Conservation (phyloP, 2,888 invertebrate species). For the Ceriagrion tenellum region DNA sequence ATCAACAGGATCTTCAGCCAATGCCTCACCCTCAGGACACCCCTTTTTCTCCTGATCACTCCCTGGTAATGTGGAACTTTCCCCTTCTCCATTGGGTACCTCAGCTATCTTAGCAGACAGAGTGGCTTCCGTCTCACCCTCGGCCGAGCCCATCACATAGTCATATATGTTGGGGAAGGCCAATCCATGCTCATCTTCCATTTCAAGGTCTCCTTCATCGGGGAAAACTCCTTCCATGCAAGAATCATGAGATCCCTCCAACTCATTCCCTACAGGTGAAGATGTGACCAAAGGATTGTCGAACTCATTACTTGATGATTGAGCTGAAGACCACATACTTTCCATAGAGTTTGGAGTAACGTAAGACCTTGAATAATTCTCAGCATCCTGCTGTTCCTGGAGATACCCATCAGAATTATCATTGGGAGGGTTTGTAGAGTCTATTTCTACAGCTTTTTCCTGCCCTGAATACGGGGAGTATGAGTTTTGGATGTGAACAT, state of each 20-base stretch:
- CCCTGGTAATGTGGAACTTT: neutral
- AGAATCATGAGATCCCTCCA: neutral
- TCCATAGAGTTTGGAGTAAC: slow-evolving; percentile 25
- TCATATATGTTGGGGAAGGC: slow-evolving; percentile 58
- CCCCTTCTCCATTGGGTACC: neutral
- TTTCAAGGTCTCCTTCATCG: slow-evolving; percentile 47
- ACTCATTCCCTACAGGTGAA: slow-evolving; percentile 23
- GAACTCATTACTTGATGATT: neutral
- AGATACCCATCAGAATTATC: neutral
- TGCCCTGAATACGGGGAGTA: neutral
- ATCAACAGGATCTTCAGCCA: neutral
- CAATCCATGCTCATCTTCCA: slow-evolving; percentile 15
- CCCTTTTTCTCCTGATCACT: neutral
- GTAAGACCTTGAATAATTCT: slow-evolving; percentile 19
- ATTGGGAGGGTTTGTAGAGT: neutral
- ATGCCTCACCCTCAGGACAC: neutral
- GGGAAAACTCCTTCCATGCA: slow-evolving; percentile 46
- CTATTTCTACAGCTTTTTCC: neutral
- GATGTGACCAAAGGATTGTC: slow-evolving; percentile 29
- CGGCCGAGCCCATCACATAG: slow-evolving; percentile 39
- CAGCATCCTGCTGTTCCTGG: neutral
- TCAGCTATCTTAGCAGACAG: neutral
- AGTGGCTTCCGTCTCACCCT: neutral
- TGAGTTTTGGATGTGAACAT: neutral
- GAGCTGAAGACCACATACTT: slow-evolving; percentile 46